A percentile compares a stretch with the other conserved stretches of the same genome.
These are phyloP conservation scores for Diprion similis DNA, from an alignment of 1,140 invertebrate species.

Conservation along the genomic window DNA sequence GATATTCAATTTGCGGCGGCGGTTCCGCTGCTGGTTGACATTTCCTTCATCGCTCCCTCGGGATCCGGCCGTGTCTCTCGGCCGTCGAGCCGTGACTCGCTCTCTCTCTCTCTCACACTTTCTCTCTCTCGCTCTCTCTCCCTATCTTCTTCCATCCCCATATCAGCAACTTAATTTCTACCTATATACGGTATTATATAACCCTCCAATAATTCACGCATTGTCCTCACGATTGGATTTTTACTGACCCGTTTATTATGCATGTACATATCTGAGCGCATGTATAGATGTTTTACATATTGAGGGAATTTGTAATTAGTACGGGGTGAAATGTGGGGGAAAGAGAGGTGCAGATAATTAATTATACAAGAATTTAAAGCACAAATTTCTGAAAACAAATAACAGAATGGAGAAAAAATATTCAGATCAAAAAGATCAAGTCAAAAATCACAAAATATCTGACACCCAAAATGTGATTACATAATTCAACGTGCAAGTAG, in stretches of 20 bases:
- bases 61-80: slow-evolving; percentile 24
- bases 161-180: neutral
- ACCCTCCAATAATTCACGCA: neutral
- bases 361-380: too few species aligned
- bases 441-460: too few species aligned
- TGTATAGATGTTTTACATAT: too few species aligned
- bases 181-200: neutral
- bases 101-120: neutral
- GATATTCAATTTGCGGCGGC: slow-evolving; percentile 48
- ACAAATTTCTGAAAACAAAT: too few species aligned
- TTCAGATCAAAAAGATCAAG: too few species aligned
- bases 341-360: too few species aligned
- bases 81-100: slow-evolving; percentile 3
- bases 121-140: neutral
- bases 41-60: slow-evolving; percentile 46
- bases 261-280: too few species aligned
- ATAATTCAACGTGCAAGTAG: too few species aligned
- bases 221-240: slow-evolving; percentile 11
- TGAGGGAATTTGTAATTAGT: too few species aligned
- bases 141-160: neutral
- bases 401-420: too few species aligned
- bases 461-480: too few species aligned
- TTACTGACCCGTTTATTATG: slow-evolving; percentile 1
- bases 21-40: slow-evolving; percentile 49
- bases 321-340: too few species aligned